Conservation (phyloP, 2,113 vertebrate species). For the Chaenocephalus aceratus region DNA sequence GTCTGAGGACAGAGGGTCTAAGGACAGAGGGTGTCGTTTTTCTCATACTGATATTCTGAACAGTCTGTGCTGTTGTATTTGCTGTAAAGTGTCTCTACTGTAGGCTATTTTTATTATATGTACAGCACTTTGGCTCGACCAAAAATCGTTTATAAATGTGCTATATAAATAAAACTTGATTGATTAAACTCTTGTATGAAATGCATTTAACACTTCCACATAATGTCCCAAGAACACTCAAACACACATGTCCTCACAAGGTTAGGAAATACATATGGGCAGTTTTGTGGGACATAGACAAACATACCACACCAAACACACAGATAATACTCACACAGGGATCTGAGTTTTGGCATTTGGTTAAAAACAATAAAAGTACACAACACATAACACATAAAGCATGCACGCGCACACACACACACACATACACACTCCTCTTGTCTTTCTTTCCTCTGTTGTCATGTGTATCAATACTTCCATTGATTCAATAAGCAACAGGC, state of each 20-base stretch:
- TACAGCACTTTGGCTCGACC: no score
- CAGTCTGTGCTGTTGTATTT: no score
- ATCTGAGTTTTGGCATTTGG: background rate
- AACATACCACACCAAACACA: background rate
- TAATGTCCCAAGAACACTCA: background rate
- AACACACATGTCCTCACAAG: background rate
- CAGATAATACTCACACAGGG: background rate
- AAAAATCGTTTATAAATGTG: no score
- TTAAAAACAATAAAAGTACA: background rate
- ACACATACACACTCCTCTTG: constrained; percentile 7
- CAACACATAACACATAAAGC: background rate
- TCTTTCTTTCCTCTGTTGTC: constrained; percentile 56
- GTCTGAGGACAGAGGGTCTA: no score
- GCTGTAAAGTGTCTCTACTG: no score
- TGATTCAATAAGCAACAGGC: constrained; percentile 71
- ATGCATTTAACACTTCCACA: no score
- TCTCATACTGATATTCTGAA: no score
- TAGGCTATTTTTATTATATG: no score
- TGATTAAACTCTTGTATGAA: no score
- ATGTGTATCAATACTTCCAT: constrained; percentile 76
- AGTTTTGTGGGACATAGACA: background rate
- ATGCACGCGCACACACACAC: constrained; percentile 10
- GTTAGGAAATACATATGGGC: background rate
- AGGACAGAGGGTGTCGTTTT: no score
- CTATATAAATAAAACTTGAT: no score